Percentiles rank a stretch among this genome's conserved stretches.
These are phyloP conservation scores for Sterrhoptilus dennistouni DNA, from an alignment of 2,113 vertebrate species.

Conservation along the genomic window DNA sequence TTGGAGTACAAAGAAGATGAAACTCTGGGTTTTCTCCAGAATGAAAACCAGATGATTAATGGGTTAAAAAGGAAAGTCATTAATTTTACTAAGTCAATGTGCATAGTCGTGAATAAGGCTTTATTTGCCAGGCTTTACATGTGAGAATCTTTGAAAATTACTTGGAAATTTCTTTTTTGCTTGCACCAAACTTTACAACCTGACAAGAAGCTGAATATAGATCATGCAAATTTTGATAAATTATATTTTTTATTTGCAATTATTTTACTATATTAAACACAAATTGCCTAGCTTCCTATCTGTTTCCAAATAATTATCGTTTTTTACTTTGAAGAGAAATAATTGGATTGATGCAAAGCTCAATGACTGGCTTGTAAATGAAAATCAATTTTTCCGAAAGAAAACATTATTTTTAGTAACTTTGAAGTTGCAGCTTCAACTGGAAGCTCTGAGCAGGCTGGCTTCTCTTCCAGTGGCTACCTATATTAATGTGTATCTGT, in stretches of 20 bases:
- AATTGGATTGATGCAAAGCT: conserved; percentile 8
- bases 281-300: neutral
- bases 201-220: neutral
- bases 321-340: conserved; percentile 23
- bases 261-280: neutral
- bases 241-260: neutral
- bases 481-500: neutral
- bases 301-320: conserved; percentile 6
- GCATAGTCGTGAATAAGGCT: neutral
- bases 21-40: conserved; percentile 3
- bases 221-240: neutral
- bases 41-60: conserved; percentile 32
- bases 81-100: conserved; percentile 4
- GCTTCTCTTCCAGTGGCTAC: neutral
- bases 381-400: neutral
- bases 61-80: conserved; percentile 49
- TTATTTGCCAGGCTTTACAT: neutral
- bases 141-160: neutral
- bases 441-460: neutral
- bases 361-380: neutral
- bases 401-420: neutral
- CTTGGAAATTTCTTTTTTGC: neutral
- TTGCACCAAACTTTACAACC: neutral
- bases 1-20: conserved; percentile 4
- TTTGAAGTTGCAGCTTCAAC: neutral